Conservation (phyloP, 2,113 vertebrate genomes). For the Oxygymnocypris stewartii region DNA sequence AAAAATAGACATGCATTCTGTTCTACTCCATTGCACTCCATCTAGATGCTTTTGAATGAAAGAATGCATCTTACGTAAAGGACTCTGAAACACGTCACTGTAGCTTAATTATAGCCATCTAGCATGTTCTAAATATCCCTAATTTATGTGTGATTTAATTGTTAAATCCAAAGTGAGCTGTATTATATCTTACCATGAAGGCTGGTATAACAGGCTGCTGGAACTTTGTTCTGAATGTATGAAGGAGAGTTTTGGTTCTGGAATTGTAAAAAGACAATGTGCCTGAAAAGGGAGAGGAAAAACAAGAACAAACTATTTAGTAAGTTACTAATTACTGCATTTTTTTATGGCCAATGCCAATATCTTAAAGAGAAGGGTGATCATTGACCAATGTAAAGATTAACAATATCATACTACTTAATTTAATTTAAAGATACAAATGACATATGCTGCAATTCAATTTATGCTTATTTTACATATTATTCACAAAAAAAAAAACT, state of each 20-base stretch:
- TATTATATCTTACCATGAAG: constrained; percentile 80
- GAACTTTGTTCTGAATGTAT: constrained; percentile 91
- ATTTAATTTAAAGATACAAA: not conserved
- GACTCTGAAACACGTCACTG: not conserved
- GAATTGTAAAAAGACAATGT: constrained; percentile 91
- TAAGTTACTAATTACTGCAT: not conserved
- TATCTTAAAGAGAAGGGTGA: not conserved
- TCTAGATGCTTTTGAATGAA: not conserved
- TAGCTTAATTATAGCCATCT: not conserved
- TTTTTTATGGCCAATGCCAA: not conserved
- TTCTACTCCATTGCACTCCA: not conserved
- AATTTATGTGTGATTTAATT: not conserved
- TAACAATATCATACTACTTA: no score
- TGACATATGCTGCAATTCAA: not conserved
- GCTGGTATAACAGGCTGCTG: constrained; percentile 89
- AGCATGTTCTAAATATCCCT: not conserved
- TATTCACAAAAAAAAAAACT: not conserved
- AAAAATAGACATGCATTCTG: constrained; percentile 1
- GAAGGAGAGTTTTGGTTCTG: constrained; percentile 87
- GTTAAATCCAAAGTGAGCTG: not conserved
- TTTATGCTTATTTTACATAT: not conserved
- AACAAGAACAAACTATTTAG: not conserved
- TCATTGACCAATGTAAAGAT: not conserved
- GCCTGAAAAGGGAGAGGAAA: constrained; percentile 68
- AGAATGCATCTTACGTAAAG: not conserved